Evolutionary conservation across 1,140 invertebrate species (phyloP), one percentile per base, ranked within the genome.

Genomic region (Drosophila quadrilineata): DNA sequence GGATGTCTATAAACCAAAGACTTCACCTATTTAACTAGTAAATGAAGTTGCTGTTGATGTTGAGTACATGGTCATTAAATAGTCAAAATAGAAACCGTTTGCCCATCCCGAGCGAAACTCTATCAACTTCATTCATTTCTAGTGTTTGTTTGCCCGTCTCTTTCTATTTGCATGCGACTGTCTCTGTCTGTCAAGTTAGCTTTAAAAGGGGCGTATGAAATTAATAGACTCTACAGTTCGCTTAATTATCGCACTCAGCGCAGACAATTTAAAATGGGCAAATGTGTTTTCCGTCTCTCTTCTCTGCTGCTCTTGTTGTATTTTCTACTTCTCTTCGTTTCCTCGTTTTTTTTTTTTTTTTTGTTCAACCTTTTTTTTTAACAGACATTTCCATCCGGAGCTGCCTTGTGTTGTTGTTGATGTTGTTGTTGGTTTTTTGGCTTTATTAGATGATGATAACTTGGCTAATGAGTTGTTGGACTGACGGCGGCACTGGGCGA

Each of bases 381-480:
- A 45, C 46, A 52, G 28, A 6, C 62, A 65, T 66, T 71, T 45
- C 45, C 67, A 53, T 59, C 35, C 40, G 40, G 53, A 48, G 35
- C 24, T 45, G 29, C 35, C 35, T 38, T n/a, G 28, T 19, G 45
- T 46, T 53, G 33, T 45, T 72, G 76, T 60, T 43, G n/a, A n/a
- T n/a, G 74, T 57, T 46, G 63, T 36, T 49, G 46, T 50, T 35
- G 49, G 21, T 45, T 36, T n/a, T n/a, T 46, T 59, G 17, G 66
- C 79, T 84, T 84, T 84, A 84, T 84, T 85, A 84, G 79, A 71
- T 84, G 79, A 85, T 84, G 79, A 84, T 84, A 84, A 85, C 79
- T 68, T 79, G 74, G 79, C 79, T 84, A 84, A 84, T 84, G 79
- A 84, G 79, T 67, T 86, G 60, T 31, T 64, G 41, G 33, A 46